These are phyloP conservation scores for Poecilia latipinna DNA, from an alignment of 2,113 vertebrate species.

Conservation along the genomic window DNA sequence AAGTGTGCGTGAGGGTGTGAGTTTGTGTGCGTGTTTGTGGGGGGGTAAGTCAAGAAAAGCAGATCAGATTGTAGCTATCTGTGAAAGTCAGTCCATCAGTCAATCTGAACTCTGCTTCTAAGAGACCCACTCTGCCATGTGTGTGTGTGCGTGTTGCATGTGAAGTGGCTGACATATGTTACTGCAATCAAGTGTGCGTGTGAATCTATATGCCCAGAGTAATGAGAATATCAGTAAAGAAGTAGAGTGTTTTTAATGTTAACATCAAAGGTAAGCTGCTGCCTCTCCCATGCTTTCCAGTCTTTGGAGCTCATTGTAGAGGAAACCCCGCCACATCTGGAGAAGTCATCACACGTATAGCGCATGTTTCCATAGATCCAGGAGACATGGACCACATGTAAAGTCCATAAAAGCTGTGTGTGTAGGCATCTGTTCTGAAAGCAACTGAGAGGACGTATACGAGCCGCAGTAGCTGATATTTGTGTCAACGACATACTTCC, in stretches of 20 bases:
- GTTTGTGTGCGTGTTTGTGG: not conserved
- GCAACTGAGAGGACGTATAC: constrained; percentile 3
- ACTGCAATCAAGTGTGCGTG: constrained; percentile 50
- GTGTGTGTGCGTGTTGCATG: constrained; percentile 12
- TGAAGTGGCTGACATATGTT: constrained; percentile 51
- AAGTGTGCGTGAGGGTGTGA: constrained; percentile 12
- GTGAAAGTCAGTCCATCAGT: constrained; percentile 48
- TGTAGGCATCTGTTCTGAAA: constrained; percentile 29
- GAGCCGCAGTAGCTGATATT: constrained; percentile 13
- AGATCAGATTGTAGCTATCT: constrained; percentile 51
- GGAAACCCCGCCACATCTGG: constrained; percentile 65
- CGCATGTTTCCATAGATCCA: constrained; percentile 3
- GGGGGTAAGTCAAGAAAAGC: constrained; percentile 15
- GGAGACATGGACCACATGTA: constrained; percentile 26
- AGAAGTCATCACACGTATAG: constrained; percentile 28
- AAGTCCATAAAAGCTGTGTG: constrained; percentile 38
- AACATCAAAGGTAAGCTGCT: constrained; percentile 29
- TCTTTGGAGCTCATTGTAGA: constrained; percentile 31
- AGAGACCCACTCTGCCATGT: constrained; percentile 17
- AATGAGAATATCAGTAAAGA: constrained; percentile 51
- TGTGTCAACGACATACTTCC: constrained; percentile 20
- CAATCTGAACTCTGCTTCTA: constrained; percentile 24
- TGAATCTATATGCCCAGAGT: constrained; percentile 56
- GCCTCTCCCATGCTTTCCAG: constrained; percentile 36
- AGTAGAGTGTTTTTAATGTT: constrained; percentile 21